phyloP scores from a whole-genome alignment of 2,797 vertebrate genomes.

The Sylvia borin region DNA sequence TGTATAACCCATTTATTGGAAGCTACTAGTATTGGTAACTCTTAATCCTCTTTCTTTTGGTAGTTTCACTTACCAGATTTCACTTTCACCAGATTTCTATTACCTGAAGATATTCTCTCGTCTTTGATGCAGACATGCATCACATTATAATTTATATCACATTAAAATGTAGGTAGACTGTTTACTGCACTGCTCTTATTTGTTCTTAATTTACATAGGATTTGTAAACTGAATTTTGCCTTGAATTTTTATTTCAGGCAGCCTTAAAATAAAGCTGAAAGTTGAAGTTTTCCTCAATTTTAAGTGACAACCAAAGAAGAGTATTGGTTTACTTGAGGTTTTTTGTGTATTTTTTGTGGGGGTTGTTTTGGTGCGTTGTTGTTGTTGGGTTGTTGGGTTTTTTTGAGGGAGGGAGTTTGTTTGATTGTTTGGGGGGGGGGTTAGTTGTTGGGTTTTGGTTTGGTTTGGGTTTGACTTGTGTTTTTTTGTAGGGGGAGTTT shows the following conservation, averaged over 20 bases:
- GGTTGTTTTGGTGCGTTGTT: no score
- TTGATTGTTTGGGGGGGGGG: no score
- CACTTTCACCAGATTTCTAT: neutral
- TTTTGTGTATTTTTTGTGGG: neutral
- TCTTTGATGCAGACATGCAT: neutral
- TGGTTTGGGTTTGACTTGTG: neutral
- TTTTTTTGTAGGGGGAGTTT: neutral
- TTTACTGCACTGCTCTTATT: neutral
- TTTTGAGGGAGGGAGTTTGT: neutral
- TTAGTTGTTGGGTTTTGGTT: neutral
- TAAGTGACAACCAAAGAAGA: neutral
- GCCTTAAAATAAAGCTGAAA: neutral
- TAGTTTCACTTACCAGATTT: neutral
- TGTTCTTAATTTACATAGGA: neutral
- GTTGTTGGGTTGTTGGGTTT: no score
- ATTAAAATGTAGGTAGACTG: neutral
- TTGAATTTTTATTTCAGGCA: neutral
- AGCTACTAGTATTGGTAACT: neutral
- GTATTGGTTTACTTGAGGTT: rapidly evolving
- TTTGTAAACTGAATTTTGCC: neutral
- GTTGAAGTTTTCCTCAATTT: neutral
- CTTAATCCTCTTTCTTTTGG: neutral
- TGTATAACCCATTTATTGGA: neutral
- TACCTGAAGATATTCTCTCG: neutral
- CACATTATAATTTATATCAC: neutral